A percentile compares a stretch with the other conserved stretches of the same genome.
phyloP scores from a whole-genome alignment of 2,888 invertebrate species.

The Cecidostiba fungosa region DNA sequence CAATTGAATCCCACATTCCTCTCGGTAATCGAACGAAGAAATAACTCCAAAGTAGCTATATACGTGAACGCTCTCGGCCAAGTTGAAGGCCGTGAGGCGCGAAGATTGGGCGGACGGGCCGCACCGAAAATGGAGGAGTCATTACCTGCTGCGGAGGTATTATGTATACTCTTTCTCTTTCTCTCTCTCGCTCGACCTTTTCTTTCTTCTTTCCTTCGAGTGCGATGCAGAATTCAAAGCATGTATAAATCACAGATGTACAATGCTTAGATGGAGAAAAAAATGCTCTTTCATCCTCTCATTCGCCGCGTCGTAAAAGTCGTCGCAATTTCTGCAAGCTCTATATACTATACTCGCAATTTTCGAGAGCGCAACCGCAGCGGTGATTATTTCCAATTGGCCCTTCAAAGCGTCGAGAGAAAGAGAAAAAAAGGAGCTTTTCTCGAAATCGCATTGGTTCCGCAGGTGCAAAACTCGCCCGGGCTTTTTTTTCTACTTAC shows the following conservation, averaged over 20 bases:
- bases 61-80: background rate
- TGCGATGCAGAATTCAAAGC: background rate
- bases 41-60: background rate
- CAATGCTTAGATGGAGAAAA: background rate
- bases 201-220: background rate
- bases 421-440: conserved; percentile 20
- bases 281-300: background rate
- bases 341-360: background rate
- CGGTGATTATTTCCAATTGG: conserved; percentile 50
- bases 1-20: conserved; percentile 8
- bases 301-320: background rate
- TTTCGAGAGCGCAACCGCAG: background rate
- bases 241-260: background rate
- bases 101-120: conserved; percentile 42
- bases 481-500: background rate
- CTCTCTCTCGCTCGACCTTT: background rate
- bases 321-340: background rate
- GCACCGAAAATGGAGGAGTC: conserved; percentile 45
- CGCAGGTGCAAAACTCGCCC: conserved; percentile 38
- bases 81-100: conserved; percentile 23
- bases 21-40: background rate
- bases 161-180: background rate
- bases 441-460: conserved; percentile 48
- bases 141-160: conserved; percentile 20
- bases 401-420: background rate